These are phyloP conservation scores for Lagocephalus sceleratus DNA, from an alignment of 2,797 vertebrate species.

Conservation along the genomic window DNA sequence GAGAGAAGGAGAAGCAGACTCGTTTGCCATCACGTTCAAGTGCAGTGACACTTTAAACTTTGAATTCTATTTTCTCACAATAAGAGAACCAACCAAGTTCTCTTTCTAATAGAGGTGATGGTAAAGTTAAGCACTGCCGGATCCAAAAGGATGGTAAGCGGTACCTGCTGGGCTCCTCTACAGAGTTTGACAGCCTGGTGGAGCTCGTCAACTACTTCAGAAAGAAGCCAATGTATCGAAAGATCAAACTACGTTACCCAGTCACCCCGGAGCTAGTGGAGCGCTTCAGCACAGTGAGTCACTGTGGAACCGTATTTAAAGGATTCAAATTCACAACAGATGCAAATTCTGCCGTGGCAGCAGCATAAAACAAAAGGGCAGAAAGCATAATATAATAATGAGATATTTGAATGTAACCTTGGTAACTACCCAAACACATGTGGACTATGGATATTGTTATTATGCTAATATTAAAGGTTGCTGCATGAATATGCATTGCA, in stretches of 20 bases:
- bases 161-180: constrained; percentile 89
- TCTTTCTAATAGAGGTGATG: constrained; percentile 81
- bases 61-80: background rate
- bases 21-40: constrained; percentile 97
- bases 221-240: constrained; percentile 91
- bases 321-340: background rate
- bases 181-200: constrained; percentile 92
- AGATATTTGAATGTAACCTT: background rate
- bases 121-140: constrained; percentile 94
- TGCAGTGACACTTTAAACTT: constrained; percentile 27
- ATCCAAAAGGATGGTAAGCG: constrained; percentile 86
- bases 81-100: background rate
- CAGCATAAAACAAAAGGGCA: too few relatives aligned
- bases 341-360: background rate
- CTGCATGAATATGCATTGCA: too few relatives aligned
- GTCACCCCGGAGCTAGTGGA: constrained; percentile 89
- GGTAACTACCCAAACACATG: too few relatives aligned
- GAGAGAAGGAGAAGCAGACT: constrained; percentile 82
- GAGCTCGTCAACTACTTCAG: constrained; percentile 91
- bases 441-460: too few relatives aligned
- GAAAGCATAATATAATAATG: background rate
- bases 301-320: background rate
- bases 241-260: constrained; percentile 92
- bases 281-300: constrained; percentile 83
- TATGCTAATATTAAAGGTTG: too few relatives aligned